Conservation (phyloP, 2,888 invertebrate species). For the Drosophila phalerata region DNA sequence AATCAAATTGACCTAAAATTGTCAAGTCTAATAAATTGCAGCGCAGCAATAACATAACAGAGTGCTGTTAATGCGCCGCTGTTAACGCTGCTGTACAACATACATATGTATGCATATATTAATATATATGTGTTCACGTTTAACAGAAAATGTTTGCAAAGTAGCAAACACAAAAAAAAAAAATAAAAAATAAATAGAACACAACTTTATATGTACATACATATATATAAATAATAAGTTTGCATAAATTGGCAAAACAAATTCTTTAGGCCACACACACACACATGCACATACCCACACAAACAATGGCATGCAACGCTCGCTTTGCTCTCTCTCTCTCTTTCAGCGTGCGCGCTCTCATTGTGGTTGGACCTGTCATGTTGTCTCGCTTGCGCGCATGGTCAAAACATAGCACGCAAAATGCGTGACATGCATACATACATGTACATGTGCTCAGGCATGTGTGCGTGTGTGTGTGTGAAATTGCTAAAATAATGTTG, state of each 20-base stretch:
- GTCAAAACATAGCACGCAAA: constrained; percentile 43
- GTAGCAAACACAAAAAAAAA: constrained; percentile 2
- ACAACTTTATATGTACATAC: neutral
- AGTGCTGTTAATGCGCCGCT: constrained; percentile 18
- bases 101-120: neutral
- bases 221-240: constrained; percentile 3
- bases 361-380: constrained; percentile 42
- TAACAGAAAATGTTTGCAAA: constrained; percentile 16
- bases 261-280: constrained; percentile 22
- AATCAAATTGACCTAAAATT: constrained; percentile 1
- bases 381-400: constrained; percentile 64
- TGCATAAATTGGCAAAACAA: constrained; percentile 26
- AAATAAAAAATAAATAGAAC: neutral
- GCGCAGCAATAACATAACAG: constrained; percentile 16
- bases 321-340: neutral
- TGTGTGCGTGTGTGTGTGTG: constrained; percentile 14
- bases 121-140: constrained; percentile 16
- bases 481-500: constrained; percentile 20
- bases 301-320: constrained; percentile 32
- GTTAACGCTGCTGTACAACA: constrained; percentile 1
- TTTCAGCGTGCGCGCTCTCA: constrained; percentile 13
- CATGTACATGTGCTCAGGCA: constrained; percentile 28
- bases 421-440: constrained; percentile 38
- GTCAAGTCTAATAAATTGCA: constrained; percentile 5
- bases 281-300: constrained; percentile 17